Evolutionary conservation across 2,888 invertebrate genomes (phyloP).

Genomic region (Eustalomyia histrio): DNA sequence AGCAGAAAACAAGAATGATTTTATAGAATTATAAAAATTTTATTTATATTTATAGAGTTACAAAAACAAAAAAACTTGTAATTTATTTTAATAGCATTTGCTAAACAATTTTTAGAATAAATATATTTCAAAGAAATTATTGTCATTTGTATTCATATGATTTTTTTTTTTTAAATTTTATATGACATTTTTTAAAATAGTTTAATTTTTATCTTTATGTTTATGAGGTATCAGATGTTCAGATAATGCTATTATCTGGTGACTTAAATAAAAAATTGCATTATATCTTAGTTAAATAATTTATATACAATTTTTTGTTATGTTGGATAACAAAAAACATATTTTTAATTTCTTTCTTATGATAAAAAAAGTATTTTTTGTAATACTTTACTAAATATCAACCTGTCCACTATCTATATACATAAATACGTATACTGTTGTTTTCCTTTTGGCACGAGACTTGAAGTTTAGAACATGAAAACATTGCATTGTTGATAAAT

Average conservation of each 20-base stretch:
- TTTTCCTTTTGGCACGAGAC: not conserved
- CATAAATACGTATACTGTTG: not conserved
- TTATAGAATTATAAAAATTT: slow-evolving; percentile 1
- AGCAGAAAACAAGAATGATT: not conserved
- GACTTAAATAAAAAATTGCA: not conserved
- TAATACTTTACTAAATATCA: not conserved
- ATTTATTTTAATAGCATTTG: not conserved
- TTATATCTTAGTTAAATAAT: not conserved
- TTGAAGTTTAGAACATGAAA: not conserved
- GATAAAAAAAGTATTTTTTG: not conserved
- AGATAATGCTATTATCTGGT: not conserved
- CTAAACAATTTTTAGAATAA: not conserved
- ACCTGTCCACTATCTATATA: not conserved
- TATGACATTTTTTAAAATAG: not conserved
- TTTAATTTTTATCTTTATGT: not conserved
- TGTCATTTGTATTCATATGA: not conserved
- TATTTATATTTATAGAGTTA: not conserved
- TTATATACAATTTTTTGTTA: not conserved
- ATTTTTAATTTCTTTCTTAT: not conserved
- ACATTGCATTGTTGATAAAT: not conserved
- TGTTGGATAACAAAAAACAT: too few relatives aligned
- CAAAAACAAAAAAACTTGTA: not conserved
- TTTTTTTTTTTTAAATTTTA: not conserved
- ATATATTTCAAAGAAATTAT: not conserved
- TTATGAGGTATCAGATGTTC: not conserved